phyloP scores from a whole-genome alignment of 2,797 vertebrate species.

The Phoxinus dragarum region DNA sequence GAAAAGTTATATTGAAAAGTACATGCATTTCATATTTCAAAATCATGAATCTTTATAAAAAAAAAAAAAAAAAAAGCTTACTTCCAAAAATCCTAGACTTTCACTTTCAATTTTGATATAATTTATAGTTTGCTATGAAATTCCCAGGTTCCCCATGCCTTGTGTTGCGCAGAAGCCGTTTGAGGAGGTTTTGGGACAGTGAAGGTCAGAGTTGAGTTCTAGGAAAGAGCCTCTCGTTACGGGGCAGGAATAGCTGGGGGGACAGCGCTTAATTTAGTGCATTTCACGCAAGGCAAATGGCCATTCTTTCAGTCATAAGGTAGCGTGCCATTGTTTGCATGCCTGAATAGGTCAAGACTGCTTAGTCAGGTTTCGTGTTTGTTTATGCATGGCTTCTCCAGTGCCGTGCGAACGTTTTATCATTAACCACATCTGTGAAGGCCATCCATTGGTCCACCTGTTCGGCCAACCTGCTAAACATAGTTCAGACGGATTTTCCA shows the following conservation, averaged over 20 bases:
- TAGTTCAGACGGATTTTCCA: slow-evolving; percentile 13
- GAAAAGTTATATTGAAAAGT: background rate
- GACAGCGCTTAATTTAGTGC: slow-evolving; percentile 57
- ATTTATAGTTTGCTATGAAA: background rate
- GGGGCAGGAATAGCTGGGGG: slow-evolving; percentile 41
- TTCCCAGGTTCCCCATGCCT: background rate
- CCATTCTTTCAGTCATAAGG: slow-evolving; percentile 24
- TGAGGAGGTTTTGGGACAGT: slow-evolving; percentile 16
- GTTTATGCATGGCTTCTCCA: background rate
- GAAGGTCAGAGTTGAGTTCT: slow-evolving; percentile 55
- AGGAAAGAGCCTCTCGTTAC: slow-evolving; percentile 15
- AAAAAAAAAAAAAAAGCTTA: background rate
- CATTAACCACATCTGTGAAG: slow-evolving; percentile 29
- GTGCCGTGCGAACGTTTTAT: slow-evolving; percentile 2
- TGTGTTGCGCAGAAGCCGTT: background rate
- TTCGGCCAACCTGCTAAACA: slow-evolving; percentile 36
- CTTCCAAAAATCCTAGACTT: background rate
- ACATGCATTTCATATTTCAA: background rate
- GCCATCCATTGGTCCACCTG: slow-evolving; percentile 33
- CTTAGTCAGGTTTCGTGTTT: slow-evolving; percentile 9
- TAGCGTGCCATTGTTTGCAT: slow-evolving; percentile 1
- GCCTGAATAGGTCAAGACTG: slow-evolving; percentile 24
- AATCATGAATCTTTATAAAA: background rate
- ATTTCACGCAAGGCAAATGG: slow-evolving; percentile 39
- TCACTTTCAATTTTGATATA: background rate